Evolutionary conservation across 2,113 vertebrate species (phyloP).

Genomic region (Nyctereutes procyonoides): DNA sequence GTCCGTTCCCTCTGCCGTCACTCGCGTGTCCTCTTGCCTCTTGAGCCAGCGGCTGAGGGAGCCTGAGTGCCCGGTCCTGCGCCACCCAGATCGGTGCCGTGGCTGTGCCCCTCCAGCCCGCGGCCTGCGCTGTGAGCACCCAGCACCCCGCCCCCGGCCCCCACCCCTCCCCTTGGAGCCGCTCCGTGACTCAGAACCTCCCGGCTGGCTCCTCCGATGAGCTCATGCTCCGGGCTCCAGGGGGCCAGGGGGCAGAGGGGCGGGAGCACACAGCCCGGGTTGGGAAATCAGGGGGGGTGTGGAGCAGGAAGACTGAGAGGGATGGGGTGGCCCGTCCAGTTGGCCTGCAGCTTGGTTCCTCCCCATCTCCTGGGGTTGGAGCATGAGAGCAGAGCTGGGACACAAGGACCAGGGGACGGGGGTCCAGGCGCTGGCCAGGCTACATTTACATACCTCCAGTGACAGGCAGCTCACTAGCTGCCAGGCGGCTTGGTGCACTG

Average conservation of each 20-base stretch:
- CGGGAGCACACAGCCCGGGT: not conserved
- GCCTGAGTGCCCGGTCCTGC: not conserved
- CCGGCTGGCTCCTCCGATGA: conserved; percentile 70
- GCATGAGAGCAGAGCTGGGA: not conserved
- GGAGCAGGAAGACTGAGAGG: not conserved
- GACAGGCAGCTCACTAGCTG: not conserved
- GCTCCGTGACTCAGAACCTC: conserved; percentile 72
- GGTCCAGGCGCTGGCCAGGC: not conserved
- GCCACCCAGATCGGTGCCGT: not conserved
- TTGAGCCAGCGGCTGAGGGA: not conserved
- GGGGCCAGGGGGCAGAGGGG: not conserved
- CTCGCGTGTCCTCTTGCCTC: not conserved
- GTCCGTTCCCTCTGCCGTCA: not conserved
- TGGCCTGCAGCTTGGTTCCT: not conserved
- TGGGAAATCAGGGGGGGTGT: conserved; percentile 27
- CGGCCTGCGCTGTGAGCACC: too few species aligned
- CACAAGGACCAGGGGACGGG: not conserved
- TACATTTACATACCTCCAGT: not conserved
- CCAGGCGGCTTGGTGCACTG: fast-evolving
- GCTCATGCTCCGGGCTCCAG: conserved; percentile 73
- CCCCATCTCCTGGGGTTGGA: not conserved
- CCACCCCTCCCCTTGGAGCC: not conserved
- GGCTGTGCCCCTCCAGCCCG: not conserved
- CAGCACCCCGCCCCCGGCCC: too few species aligned
- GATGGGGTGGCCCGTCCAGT: not conserved